Conservation (phyloP, 1,140 invertebrate species). For the Rhyacophila brunnea region DNA sequence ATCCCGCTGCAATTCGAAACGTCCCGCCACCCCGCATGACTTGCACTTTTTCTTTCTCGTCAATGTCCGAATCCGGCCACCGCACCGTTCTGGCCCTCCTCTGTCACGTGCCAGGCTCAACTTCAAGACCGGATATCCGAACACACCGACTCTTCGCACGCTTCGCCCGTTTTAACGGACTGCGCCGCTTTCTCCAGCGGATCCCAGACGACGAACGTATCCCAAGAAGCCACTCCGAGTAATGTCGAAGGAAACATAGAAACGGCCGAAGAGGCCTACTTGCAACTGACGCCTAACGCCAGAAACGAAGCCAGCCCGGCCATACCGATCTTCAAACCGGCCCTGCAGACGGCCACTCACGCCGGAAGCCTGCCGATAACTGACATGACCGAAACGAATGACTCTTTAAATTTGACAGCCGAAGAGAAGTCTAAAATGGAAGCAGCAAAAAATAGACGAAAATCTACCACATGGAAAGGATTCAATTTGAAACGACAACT, state of each 20-base stretch:
- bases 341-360: slow-evolving; percentile 30
- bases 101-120: slow-evolving; percentile 25
- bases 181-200: slow-evolving; percentile 35
- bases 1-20: slow-evolving; percentile 3
- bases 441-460: slow-evolving; percentile 48
- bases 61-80: slow-evolving; percentile 14
- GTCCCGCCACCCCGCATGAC: slow-evolving; percentile 15
- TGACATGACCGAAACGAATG: slow-evolving; percentile 24
- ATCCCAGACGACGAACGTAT: slow-evolving; percentile 39
- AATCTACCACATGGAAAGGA: slow-evolving; percentile 66
- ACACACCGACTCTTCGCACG: slow-evolving; percentile 9
- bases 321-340: slow-evolving; percentile 13
- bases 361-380: slow-evolving; percentile 37
- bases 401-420: slow-evolving; percentile 25
- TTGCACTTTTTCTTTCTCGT: slow-evolving; percentile 18
- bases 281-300: slow-evolving; percentile 29
- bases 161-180: not conserved
- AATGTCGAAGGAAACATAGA: slow-evolving; percentile 36
- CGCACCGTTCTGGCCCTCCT: slow-evolving; percentile 18
- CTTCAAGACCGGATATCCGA: slow-evolving; percentile 28
- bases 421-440: slow-evolving; percentile 36
- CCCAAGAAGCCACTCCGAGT: slow-evolving; percentile 32
- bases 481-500: slow-evolving; percentile 79
- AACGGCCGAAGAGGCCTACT: slow-evolving; percentile 37
- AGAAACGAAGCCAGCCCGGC: slow-evolving; percentile 28